Evolutionary conservation across 2,888 invertebrate genomes (phyloP), one percentile per base, ranked within the genome.

Genomic region (Parthenolecanium corni): DNA sequence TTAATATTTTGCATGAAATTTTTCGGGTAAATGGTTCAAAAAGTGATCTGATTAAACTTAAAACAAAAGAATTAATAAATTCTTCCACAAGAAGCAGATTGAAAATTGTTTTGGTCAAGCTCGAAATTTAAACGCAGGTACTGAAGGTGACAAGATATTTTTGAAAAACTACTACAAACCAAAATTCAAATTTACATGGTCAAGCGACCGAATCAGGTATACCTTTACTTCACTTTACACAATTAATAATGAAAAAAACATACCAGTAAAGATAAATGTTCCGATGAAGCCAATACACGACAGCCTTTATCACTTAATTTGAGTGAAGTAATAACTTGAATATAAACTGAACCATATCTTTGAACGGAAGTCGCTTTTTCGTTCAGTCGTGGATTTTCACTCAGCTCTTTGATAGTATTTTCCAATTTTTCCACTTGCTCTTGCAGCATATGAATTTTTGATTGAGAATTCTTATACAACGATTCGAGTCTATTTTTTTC

Each of bases 221-320:
- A n/a, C n/a, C n/a, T n/a, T n/a, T n/a, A n/a, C n/a, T n/a, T n/a
- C n/a, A n/a, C n/a, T n/a, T n/a, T n/a, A 42, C 18, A 14, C 9
- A 52, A 52, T n/a, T 3, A 52, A 52, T 20, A 36, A 62, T 36
- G 20, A 20, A 56, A 14, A 38, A 52, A 9, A n/a, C 57, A 62
- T 56, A 66, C 67, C 24, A 92, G 71, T 53, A 84, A 78, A 62
- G 81, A 81, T 1, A 81, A 76, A 65, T 78, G 74, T 31, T 77
- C 77, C 67, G 83, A 84, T 70, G 83, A 84, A 1, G 85, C 82
- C 69, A 91, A 74, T 0, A 92, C 90, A 11, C 93, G 79, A 70
- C 91, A 91, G 0, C 84, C 82, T 9, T 83, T 82, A 71, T 80
- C 79, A 64, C 79, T 78, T 1, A 89, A 75, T 67, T 85, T 84